A percentile compares a stretch with the other conserved stretches of the same genome.
phyloP scores from a whole-genome alignment of 2,113 vertebrate genomes.

The Bufo bufo region DNA sequence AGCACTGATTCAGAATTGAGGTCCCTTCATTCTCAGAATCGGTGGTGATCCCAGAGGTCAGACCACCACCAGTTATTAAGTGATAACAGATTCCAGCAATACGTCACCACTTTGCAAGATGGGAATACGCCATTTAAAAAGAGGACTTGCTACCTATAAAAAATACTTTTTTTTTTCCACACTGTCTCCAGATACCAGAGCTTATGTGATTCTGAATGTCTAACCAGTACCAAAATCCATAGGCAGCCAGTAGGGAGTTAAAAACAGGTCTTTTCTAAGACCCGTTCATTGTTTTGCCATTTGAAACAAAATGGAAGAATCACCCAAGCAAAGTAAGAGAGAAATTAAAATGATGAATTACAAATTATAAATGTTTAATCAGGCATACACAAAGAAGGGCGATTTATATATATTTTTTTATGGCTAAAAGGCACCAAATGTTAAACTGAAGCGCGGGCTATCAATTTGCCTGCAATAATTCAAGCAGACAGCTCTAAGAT shows the following conservation, averaged over 20 bases:
- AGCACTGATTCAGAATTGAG: no score
- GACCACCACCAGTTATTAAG: no score
- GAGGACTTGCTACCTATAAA: not conserved
- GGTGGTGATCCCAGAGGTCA: no score
- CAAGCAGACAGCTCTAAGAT: conserved; percentile 59
- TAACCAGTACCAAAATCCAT: not conserved
- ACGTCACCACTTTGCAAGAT: no score
- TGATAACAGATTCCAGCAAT: no score
- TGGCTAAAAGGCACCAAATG: conserved; percentile 50
- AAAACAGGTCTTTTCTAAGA: conserved; percentile 20
- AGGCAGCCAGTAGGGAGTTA: conserved; percentile 13
- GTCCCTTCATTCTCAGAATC: no score
- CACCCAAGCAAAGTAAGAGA: conserved; percentile 16
- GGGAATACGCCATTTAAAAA: no score
- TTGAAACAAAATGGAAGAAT: conserved; percentile 48
- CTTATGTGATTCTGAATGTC: not conserved
- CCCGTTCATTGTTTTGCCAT: conserved; percentile 5
- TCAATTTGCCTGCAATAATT: conserved; percentile 60
- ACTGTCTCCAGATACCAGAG: not conserved
- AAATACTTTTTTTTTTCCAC: not conserved
- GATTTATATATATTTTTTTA: conserved; percentile 49
- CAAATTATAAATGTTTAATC: conserved; percentile 50
- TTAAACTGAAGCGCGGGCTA: conserved; percentile 56
- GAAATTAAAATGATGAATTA: conserved; percentile 39
- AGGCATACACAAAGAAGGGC: conserved; percentile 39